Conservation (phyloP, 2,797 vertebrate genomes). For the Anguilla anguilla region DNA sequence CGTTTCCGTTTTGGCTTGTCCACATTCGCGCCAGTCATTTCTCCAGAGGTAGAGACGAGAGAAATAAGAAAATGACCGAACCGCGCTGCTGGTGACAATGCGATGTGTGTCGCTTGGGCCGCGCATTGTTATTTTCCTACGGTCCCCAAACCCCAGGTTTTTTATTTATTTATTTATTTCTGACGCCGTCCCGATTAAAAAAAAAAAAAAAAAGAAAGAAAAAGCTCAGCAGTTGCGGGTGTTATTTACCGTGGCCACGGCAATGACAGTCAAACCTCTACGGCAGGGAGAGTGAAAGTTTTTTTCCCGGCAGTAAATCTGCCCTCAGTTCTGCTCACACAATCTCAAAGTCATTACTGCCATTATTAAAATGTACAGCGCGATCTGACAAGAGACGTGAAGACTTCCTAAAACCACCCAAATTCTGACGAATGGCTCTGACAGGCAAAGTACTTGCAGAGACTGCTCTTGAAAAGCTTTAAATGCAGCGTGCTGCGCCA, state of each 20-base stretch:
- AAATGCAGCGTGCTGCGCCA: not conserved
- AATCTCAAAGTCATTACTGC: conserved; percentile 33
- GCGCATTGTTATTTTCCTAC: too few species aligned
- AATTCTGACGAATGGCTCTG: conserved; percentile 33
- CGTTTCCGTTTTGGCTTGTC: not conserved
- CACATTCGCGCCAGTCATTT: not conserved
- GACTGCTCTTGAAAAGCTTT: not conserved
- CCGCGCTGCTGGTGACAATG: not conserved
- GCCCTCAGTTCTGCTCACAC: conserved; percentile 16
- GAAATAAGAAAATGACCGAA: not conserved
- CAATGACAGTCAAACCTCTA: not conserved
- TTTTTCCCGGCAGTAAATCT: conserved; percentile 42
- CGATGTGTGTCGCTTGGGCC: not conserved
- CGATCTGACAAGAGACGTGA: conserved; percentile 24
- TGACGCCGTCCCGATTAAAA: not conserved
- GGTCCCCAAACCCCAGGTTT: not conserved
- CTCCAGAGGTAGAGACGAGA: not conserved
- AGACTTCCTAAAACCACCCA: conserved; percentile 37
- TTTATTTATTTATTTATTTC: not conserved
- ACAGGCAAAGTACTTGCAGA: not conserved
- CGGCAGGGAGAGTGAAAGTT: not conserved
- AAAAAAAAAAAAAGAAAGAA: not conserved
- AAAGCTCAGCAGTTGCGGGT: not conserved
- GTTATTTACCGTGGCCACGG: not conserved
- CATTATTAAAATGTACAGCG: conserved; percentile 35